Conservation (phyloP, 2,797 vertebrate species). For the Scomberomorus guttatus region DNA sequence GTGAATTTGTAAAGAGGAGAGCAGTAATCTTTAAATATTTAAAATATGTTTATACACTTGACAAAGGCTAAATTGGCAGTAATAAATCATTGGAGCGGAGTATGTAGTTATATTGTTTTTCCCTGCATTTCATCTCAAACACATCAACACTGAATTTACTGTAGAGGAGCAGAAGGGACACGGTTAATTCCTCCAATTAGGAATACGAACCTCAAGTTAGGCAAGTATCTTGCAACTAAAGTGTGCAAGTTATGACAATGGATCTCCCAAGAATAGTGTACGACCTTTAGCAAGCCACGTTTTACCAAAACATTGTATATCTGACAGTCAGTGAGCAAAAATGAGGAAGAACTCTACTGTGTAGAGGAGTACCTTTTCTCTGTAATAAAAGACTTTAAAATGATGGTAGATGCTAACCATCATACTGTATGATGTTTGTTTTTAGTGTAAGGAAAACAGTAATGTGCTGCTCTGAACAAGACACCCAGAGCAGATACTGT, state of each 20-base stretch:
- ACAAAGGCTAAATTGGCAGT: background rate
- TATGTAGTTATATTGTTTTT: background rate
- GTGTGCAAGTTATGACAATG: background rate
- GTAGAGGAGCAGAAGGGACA: background rate
- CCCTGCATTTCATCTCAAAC: conserved; percentile 2
- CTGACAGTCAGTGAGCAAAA: background rate
- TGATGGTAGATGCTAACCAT: background rate
- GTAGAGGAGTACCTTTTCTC: background rate
- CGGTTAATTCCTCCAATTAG: background rate
- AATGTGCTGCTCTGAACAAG: conserved; percentile 15
- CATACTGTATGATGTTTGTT: background rate
- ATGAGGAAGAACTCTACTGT: background rate
- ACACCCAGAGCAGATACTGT: background rate
- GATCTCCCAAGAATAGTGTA: background rate
- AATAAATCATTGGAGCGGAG: background rate
- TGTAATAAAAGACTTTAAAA: background rate
- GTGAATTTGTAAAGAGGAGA: too few species aligned
- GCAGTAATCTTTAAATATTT: conserved; percentile 13
- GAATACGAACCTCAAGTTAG: background rate
- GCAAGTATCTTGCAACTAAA: background rate
- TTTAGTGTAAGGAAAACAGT: conserved; percentile 2
- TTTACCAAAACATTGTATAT: background rate
- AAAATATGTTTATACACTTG: background rate
- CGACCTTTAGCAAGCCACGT: background rate
- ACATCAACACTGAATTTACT: background rate